Evolutionary conservation across 2,888 invertebrate genomes (phyloP), one percentile per base, ranked within the genome.

Genomic region (Agrochola lychnidis): DNA sequence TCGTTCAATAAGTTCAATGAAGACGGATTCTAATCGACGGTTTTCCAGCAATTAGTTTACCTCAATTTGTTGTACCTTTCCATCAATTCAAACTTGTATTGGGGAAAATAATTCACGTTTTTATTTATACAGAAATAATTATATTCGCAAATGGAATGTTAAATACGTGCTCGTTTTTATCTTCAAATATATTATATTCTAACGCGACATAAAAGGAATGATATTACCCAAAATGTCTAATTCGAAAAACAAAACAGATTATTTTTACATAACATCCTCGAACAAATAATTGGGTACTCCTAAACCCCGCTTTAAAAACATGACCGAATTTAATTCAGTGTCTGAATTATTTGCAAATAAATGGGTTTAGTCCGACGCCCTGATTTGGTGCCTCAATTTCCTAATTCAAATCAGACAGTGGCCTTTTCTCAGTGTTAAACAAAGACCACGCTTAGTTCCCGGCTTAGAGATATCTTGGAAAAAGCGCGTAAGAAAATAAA

Each of bases 261-360:
- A 72, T 70, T 73, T 62, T 57, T 61, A 78, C 74, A 56, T 76
- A 72, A 79, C 57, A 71, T 75, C 25, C 22, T 81, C 83, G 68
- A 78, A 85, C 71, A 87, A 89, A 88, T 90, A 88, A 89, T 89
- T 87, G 83, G 83, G 83, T 73, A 80, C 78, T 48, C 71, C 82
- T 70, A 87, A 86, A 79, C 70, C 87, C 64, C 22, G 85, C 77
- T 87, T 86, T 85, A 84, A 88, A 89, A 89, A 89, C 87, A 85
- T 79, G 73, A 84, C 83, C 74, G 87, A 90, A 91, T 92, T 90
- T 90, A 91, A 91, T 90, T 89, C 85, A 73, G 85, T 78, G 85
- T 81, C 88, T 85, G 89, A 89, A 92, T 93, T 93, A 93, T 94
- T 94, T 92, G 91, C 90, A 92, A 94, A 92, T 94, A 94, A 94